phyloP scores from a whole-genome alignment of 37 sponge, comb jelly and placozoan genomes.

The Haliclona indistincta region DNA sequence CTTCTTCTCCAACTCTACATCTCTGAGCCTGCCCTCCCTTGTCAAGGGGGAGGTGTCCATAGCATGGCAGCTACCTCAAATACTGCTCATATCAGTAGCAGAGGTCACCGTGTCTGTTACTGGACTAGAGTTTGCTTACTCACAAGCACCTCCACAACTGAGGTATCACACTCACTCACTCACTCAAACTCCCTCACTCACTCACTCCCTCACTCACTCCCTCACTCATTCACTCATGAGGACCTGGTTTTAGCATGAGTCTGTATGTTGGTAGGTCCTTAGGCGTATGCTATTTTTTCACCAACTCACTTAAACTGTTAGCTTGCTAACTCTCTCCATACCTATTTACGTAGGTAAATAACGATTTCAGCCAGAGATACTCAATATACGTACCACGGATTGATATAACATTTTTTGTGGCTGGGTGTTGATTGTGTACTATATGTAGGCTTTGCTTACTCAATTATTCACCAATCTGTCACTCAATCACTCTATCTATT shows the following conservation, averaged over 20 bases:
- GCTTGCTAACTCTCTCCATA: too few species aligned
- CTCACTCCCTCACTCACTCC: too few species aligned
- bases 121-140: conserved; percentile 82
- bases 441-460: not conserved
- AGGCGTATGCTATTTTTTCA: not conserved
- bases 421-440: not conserved
- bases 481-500: not conserved
- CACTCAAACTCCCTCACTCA: too few species aligned
- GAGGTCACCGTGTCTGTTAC: conserved; percentile 67
- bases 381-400: too few species aligned
- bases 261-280: too few species aligned
- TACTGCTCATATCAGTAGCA: conserved; percentile 61
- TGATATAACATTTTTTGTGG: too few species aligned
- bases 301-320: too few species aligned
- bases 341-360: not conserved
- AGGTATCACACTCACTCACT: too few species aligned
- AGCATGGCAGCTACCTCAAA: conserved; percentile 76
- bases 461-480: not conserved
- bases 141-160: conserved; percentile 67
- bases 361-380: too few species aligned
- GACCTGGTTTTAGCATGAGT: too few species aligned
- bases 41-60: conserved; percentile 58
- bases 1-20: conserved; percentile 72
- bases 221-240: too few species aligned
- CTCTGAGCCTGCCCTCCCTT: conserved; percentile 11